phyloP scores from a whole-genome alignment of 1,140 invertebrate genomes.

The Adelges cooleyi region DNA sequence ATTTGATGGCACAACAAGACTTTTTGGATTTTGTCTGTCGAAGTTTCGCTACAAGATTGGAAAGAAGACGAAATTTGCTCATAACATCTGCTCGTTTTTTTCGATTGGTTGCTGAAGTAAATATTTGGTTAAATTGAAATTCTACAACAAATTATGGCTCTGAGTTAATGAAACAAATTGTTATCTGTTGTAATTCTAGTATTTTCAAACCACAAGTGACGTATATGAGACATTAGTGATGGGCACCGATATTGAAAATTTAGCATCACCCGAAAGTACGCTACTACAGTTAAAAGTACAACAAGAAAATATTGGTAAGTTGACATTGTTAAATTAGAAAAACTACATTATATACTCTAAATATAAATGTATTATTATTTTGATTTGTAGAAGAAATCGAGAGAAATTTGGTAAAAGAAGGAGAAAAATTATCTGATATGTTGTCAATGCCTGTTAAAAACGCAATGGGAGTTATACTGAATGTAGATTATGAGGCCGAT shows the following conservation, averaged over 20 bases:
- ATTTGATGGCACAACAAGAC: slow-evolving; percentile 53
- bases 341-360: not conserved
- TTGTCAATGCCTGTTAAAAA: slow-evolving; percentile 69
- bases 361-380: not conserved
- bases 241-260: slow-evolving; percentile 45
- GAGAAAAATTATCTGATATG: slow-evolving; percentile 65
- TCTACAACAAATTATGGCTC: no score
- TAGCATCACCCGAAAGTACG: slow-evolving; percentile 43
- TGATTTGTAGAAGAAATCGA: slow-evolving; percentile 47
- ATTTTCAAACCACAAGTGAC: slow-evolving; percentile 52
- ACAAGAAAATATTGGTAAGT: slow-evolving; percentile 40
- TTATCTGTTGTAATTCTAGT: slow-evolving; percentile 39
- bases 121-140: slow-evolving; percentile 13
- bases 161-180: no score
- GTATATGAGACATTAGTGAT: slow-evolving; percentile 54
- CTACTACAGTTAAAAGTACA: slow-evolving; percentile 45
- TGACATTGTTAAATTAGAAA: not conserved
- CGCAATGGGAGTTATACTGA: slow-evolving; percentile 58
- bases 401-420: slow-evolving; percentile 57
- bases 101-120: slow-evolving; percentile 57
- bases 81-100: slow-evolving; percentile 66
- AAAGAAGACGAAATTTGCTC: slow-evolving; percentile 58
- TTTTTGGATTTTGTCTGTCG: slow-evolving; percentile 71
- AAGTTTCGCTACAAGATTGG: slow-evolving; percentile 62
- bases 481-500: slow-evolving; percentile 57